phyloP scores from a whole-genome alignment of 2,888 invertebrate species.

The Hecatera dysodea region DNA sequence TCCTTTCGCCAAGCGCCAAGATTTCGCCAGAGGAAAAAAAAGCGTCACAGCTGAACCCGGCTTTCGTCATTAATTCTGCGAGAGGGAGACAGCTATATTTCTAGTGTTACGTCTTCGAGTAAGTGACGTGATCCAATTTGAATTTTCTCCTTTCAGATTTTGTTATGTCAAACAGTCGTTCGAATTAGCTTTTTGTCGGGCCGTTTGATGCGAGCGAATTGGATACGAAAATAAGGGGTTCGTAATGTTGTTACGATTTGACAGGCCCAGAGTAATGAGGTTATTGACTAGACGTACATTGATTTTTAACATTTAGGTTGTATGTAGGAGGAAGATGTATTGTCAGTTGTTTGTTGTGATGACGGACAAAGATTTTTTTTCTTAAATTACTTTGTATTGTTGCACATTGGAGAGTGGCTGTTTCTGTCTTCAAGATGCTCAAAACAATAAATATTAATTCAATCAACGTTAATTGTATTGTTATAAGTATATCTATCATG shows the following conservation, averaged over 20 bases:
- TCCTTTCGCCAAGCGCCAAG: conserved; percentile 61
- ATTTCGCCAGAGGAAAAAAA: conserved; percentile 51
- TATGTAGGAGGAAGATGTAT: conserved; percentile 16
- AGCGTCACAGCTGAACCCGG: conserved; percentile 52
- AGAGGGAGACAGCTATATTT: conserved; percentile 70
- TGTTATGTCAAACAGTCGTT: conserved; percentile 82
- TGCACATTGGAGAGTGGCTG: too few relatives aligned
- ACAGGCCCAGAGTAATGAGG: conserved; percentile 59
- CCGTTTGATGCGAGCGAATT: conserved; percentile 68
- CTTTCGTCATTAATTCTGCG: conserved; percentile 53
- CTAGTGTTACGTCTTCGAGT: conserved; percentile 67
- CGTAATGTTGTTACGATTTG: conserved; percentile 63
- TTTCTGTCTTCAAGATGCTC: too few relatives aligned
- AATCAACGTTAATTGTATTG: too few relatives aligned
- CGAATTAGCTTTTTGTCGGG: conserved; percentile 74
- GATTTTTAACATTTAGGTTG: conserved; percentile 47
- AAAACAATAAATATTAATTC: not conserved
- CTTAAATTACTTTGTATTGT: not conserved
- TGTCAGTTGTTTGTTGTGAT: conserved; percentile 11
- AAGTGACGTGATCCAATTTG: conserved; percentile 85
- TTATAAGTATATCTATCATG: too few relatives aligned
- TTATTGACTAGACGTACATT: conserved; percentile 59
- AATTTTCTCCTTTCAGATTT: conserved; percentile 85
- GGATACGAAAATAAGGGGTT: conserved; percentile 66
- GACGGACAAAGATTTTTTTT: conserved; percentile 1